Evolutionary conservation across 2,888 invertebrate species (phyloP).

Genomic region (Gymnoscelis rufifasciata): DNA sequence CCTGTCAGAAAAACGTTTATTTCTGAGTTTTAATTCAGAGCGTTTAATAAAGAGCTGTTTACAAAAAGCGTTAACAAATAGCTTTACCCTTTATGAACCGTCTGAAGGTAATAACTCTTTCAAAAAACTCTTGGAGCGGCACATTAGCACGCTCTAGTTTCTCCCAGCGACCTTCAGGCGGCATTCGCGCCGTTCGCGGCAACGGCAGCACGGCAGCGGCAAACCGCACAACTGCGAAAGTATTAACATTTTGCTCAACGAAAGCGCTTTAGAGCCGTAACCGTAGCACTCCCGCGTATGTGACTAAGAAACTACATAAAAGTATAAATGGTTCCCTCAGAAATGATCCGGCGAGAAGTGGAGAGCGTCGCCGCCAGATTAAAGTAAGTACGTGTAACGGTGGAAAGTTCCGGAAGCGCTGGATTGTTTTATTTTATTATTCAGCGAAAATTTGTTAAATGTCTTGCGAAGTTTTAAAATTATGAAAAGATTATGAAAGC

Average conservation of each 20-base stretch:
- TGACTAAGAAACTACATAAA: constrained; percentile 9
- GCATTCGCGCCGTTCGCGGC: too few relatives aligned
- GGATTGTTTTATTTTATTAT: constrained; percentile 20
- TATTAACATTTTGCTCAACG: background rate
- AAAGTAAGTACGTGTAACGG: constrained; percentile 16
- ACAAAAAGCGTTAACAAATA: constrained; percentile 5
- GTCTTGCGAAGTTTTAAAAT: constrained; percentile 17
- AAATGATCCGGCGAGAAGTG: constrained; percentile 12
- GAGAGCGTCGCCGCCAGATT: constrained; percentile 13
- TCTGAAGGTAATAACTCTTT: constrained; percentile 9
- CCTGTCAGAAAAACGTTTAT: background rate
- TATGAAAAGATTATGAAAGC: constrained; percentile 16
- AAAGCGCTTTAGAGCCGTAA: background rate
- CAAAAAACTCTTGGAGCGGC: constrained; percentile 1
- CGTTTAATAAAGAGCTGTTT: constrained; percentile 6
- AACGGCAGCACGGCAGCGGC: too few relatives aligned
- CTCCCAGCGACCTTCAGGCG: background rate
- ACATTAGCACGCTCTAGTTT: constrained; percentile 2
- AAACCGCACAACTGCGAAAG: background rate
- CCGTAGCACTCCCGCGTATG: background rate
- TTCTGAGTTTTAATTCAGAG: background rate
- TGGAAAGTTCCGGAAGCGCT: constrained; percentile 13
- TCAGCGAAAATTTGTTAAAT: constrained; percentile 21
- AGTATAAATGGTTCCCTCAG: constrained; percentile 7
- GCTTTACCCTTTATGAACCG: constrained; percentile 2